A percentile compares a stretch with the other conserved stretches of the same genome.
These are phyloP conservation scores for Chymomyza procnemis DNA, from an alignment of 2,888 invertebrate species.

Conservation along the genomic window DNA sequence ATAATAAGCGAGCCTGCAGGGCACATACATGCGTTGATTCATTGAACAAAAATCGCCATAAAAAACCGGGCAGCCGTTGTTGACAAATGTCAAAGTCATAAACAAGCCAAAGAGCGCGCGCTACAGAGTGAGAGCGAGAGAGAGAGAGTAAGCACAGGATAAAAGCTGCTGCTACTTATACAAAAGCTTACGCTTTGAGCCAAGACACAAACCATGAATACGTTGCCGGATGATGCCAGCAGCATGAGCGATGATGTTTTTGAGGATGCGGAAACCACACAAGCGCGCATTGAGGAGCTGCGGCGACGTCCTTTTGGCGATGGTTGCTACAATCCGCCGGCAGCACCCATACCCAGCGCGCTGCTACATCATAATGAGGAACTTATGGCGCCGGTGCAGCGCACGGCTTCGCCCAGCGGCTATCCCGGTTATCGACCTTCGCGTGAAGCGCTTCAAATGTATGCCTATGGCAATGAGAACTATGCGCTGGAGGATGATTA, in stretches of 20 bases:
- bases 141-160: constrained; percentile 25
- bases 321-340: constrained; percentile 67
- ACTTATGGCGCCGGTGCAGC: constrained; percentile 63
- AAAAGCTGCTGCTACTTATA: constrained; percentile 30
- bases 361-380: constrained; percentile 63
- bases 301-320: constrained; percentile 70
- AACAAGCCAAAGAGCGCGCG: constrained; percentile 32
- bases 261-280: constrained; percentile 81
- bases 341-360: constrained; percentile 50
- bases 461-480: constrained; percentile 75
- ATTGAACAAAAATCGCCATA: constrained; percentile 57
- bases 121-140: constrained; percentile 24
- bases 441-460: constrained; percentile 82
- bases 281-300: constrained; percentile 72
- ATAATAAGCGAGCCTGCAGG: constrained; percentile 31
- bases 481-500: constrained; percentile 65
- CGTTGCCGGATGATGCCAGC: constrained; percentile 82
- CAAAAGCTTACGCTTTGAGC: constrained; percentile 5
- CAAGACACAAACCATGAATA: constrained; percentile 33
- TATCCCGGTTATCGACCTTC: constrained; percentile 89
- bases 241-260: constrained; percentile 91
- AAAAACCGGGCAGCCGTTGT: constrained; percentile 52
- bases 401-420: constrained; percentile 86
- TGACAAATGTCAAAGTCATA: constrained; percentile 63
- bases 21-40: constrained; percentile 56